Percentiles rank a stretch among this genome's conserved stretches.
Conservation (phyloP, 2,113 vertebrate species). For the Callipepla squamata region DNA sequence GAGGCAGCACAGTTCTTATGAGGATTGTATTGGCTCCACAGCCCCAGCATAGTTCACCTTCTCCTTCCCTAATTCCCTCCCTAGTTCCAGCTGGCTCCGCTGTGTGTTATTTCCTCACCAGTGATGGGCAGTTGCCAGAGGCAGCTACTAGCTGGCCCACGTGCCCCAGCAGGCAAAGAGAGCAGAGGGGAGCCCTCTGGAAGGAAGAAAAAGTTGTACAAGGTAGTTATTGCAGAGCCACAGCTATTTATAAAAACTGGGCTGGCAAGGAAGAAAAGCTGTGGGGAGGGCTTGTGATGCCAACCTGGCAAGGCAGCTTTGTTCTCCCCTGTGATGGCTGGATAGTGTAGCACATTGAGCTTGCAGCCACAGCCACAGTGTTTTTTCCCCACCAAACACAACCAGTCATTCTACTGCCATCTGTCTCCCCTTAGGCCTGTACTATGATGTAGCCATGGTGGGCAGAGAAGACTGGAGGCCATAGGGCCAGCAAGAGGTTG, state of each 20-base stretch:
- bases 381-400: too few relatives aligned
- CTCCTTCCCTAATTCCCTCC: background rate
- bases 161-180: background rate
- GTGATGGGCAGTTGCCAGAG: background rate
- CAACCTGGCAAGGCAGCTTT: background rate
- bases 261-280: background rate
- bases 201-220: constrained; percentile 8
- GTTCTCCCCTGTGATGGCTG: background rate
- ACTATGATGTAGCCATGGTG: background rate
- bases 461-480: background rate
- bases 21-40: background rate
- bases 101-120: background rate
- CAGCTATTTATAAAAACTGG: background rate
- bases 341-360: accelerated
- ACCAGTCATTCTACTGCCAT: background rate
- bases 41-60: background rate
- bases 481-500: background rate
- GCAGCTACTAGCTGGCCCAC: background rate
- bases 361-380: background rate
- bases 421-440: background rate
- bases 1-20: background rate
- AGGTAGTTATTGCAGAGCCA: background rate
- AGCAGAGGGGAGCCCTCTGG: background rate
- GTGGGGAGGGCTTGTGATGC: background rate
- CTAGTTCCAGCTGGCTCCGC: background rate